phyloP scores from a whole-genome alignment of 2,888 invertebrate genomes.

The Ectemnius cavifrons region DNA sequence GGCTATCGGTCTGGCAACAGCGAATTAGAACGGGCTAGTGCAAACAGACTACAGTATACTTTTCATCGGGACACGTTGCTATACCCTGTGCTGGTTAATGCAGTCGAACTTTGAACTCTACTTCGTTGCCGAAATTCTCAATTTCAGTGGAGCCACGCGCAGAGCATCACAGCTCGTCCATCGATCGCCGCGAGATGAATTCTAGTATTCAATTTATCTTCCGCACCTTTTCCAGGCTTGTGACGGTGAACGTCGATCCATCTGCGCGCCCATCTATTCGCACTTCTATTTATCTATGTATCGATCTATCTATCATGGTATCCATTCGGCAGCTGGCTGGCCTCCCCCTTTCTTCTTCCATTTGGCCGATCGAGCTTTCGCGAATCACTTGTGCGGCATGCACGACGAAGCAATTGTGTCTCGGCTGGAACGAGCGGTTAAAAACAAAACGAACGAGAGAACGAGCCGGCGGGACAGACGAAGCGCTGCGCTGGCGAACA shows the following conservation, averaged over 20 bases:
- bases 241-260: neutral
- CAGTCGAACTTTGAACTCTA: neutral
- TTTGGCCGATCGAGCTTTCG: conserved; percentile 45
- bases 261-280: conserved; percentile 12
- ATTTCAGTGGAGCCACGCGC: neutral
- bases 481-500: conserved; percentile 1
- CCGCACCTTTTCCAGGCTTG: neutral
- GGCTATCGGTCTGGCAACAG: conserved; percentile 45
- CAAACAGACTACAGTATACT: conserved; percentile 7
- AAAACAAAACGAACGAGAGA: conserved; percentile 40
- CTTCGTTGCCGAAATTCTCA: neutral
- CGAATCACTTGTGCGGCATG: conserved; percentile 43
- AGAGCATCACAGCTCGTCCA: conserved; percentile 15
- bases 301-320: conserved; percentile 44
- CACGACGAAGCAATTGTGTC: conserved; percentile 42
- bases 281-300: conserved; percentile 35
- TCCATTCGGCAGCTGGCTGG: neutral
- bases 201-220: conserved; percentile 6
- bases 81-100: no score
- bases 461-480: conserved; percentile 14
- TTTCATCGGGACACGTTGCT: no score
- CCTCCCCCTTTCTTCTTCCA: conserved; percentile 37
- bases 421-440: conserved; percentile 30
- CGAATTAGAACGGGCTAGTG: conserved; percentile 56
- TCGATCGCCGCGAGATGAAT: neutral